Evolutionary conservation across 2,113 vertebrate genomes (phyloP), one percentile per base, ranked within the genome.

Genomic region (Phaetusa simplex): DNA sequence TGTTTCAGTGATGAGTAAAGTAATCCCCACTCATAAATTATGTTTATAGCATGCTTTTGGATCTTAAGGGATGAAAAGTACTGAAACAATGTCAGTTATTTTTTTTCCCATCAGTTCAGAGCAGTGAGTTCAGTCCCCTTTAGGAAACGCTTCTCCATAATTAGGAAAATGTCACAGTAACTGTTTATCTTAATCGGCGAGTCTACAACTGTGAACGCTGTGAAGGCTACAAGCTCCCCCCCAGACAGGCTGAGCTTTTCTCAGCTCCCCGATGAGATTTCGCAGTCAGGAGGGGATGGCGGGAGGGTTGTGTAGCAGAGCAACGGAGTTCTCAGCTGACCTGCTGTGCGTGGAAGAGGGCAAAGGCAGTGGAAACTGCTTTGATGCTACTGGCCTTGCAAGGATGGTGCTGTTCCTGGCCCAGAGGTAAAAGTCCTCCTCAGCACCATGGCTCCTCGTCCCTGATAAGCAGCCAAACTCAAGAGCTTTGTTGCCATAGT

Each of bases 101-200:
- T 49, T 67, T 82, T 94, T 88, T 85, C 53, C 83, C 62, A 58
- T 77, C 84, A 74, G 53, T 27, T 77, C 83, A 69, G 64, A 76
- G 83, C 65, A 67, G 52, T 24, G 80, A 97, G 88, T 89, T 81
- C 86, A 82, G 32, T 91, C 88, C 58, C 70, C 49, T 95, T 76
- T 72, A 45, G 88, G 91, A 72, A 83, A 52, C 27, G 70, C 62
- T 89, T 71, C 61, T 95, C 94, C 88, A 27, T 95, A 95, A 79
- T 91, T 76, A 86, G 93, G 62, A 95, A 92, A 87, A 82, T 49
- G 69, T 76, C 88, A 72, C 2, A 0, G 80, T 72, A 84, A 89
- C 61, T 97, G 89, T 94, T 94, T 90, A 84, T 90, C 29, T 55
- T 43, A 5, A 61, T 52, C 69, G 49, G 29, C 1, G 10, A 70